Evolutionary conservation across 2,888 invertebrate genomes (phyloP).

Genomic region (Caenorhabditis imperialis): DNA sequence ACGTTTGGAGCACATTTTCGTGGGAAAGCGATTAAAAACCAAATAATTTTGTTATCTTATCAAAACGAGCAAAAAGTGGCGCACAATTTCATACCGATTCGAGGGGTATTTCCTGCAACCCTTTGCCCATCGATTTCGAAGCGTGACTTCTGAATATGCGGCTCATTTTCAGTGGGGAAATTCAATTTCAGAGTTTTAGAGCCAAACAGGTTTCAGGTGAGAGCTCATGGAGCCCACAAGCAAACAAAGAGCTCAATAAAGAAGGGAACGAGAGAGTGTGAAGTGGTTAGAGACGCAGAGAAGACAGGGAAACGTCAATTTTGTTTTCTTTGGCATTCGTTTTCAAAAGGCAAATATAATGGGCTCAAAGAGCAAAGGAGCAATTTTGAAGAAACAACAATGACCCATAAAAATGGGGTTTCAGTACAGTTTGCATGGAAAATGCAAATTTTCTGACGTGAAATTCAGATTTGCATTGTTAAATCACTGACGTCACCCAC

Average conservation of each 20-base stretch:
- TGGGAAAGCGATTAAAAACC: not conserved
- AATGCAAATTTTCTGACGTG: no score
- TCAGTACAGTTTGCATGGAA: no score
- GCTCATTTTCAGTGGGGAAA: slow-evolving; percentile 20
- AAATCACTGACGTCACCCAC: no score
- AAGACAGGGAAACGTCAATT: slow-evolving; percentile 25
- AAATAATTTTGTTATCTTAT: slow-evolving; percentile 1
- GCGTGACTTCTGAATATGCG: slow-evolving; percentile 43
- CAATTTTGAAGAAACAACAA: no score
- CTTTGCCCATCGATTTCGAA: slow-evolving; percentile 12
- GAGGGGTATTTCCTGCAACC: slow-evolving; percentile 29
- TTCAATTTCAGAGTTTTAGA: not conserved
- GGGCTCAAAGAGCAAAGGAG: no score
- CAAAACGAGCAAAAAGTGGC: no score
- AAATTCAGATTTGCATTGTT: no score
- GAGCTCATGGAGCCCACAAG: not conserved
- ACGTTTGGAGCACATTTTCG: no score
- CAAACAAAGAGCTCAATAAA: not conserved
- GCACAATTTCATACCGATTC: slow-evolving; percentile 12
- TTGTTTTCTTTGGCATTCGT: slow-evolving; percentile 12
- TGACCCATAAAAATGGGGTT: no score
- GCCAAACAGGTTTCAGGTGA: slow-evolving; percentile 2
- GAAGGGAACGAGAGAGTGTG: slow-evolving; percentile 2
- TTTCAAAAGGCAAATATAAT: no score
- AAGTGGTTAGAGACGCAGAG: slow-evolving; percentile 9